Evolutionary conservation across 2,888 invertebrate species (phyloP), one percentile per base, ranked within the genome.

Genomic region (Folsomia manolachei): DNA sequence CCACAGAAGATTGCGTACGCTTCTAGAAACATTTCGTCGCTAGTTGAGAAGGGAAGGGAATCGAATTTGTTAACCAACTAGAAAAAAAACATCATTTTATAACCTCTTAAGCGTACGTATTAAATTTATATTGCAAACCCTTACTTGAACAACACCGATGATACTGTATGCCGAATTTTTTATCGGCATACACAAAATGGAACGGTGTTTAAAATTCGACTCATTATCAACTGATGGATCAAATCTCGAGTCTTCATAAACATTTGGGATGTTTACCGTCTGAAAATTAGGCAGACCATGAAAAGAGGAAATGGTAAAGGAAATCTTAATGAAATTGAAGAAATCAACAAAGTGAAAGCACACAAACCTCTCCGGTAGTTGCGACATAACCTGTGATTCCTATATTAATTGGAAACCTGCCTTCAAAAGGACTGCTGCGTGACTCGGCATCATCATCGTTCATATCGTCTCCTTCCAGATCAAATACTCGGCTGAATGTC

Each of bases 1-100:
- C 97, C 97, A 86, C 95, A 96, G 86, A 97, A 97, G 82, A 97
- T 96, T 76, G 96, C 95, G 85, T 97, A 97, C 1, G 97, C 96
- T 85, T 97, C 96, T 79, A 97, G 94, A 83, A 97, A 93, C 85
- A 96, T 95, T 85, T 96, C 95, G 84, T 97, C 96, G 85, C 95
- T 96, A 85, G 93, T 93, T 81, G 95, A 95, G 85, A 96, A 97
- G 26, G 90, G 88, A 81, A 94, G 87, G 81, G 91, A 92, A 85
- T 95, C 92, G 84, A 94, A 92, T 86, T 97, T 96, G 86, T 97
- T 96, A 79, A 96, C 89, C 80, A 97, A 87, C 88, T 27, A 67
- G 2, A 64, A 26, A n/a, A 64, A n/a, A n/a, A n/a, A n/a, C n/a
- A n/a, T n/a, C n/a, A n/a, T n/a, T n/a, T 11, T 51, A 51, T 11